These are phyloP conservation scores for Myopa testacea DNA, from an alignment of 2,888 invertebrate species.

Conservation along the genomic window DNA sequence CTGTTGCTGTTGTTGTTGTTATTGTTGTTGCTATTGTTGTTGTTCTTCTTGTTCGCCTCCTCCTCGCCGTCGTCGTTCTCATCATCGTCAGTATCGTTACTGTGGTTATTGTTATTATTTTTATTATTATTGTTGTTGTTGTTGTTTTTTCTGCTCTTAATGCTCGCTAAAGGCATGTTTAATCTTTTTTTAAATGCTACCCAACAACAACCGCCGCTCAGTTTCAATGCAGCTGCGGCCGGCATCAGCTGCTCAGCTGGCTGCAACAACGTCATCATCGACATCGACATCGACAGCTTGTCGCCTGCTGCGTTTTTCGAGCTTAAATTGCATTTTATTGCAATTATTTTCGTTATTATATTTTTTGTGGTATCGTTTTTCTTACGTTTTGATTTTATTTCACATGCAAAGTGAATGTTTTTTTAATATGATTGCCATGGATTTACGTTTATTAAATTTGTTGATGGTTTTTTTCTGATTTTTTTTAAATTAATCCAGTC, in stretches of 20 bases:
- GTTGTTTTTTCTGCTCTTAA: conserved; percentile 11
- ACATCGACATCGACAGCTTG: background rate
- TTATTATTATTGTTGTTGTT: conserved; percentile 14
- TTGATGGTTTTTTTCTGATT: background rate
- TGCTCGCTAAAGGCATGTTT: conserved; percentile 22
- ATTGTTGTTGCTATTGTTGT: background rate
- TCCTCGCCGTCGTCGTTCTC: no score
- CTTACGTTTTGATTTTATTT: background rate
- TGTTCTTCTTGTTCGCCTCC: conserved; percentile 14
- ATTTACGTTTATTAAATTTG: background rate
- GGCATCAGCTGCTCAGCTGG: background rate
- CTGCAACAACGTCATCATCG: background rate
- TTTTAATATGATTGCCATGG: background rate
- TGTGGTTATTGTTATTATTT: no score
- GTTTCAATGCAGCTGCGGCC: background rate
- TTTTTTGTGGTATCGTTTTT: background rate
- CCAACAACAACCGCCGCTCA: background rate
- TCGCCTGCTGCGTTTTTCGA: background rate
- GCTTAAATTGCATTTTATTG: conserved; percentile 16
- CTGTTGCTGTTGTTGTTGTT: background rate
- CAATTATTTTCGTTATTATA: no score
- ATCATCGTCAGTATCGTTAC: no score
- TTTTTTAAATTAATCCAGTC: no score
- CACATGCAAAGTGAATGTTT: conserved; percentile 9
- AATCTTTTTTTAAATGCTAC: background rate